Base-by-base conservation (phyloP, 1,140 invertebrate genomes). In the Sarcophaga peregrina region DNA sequence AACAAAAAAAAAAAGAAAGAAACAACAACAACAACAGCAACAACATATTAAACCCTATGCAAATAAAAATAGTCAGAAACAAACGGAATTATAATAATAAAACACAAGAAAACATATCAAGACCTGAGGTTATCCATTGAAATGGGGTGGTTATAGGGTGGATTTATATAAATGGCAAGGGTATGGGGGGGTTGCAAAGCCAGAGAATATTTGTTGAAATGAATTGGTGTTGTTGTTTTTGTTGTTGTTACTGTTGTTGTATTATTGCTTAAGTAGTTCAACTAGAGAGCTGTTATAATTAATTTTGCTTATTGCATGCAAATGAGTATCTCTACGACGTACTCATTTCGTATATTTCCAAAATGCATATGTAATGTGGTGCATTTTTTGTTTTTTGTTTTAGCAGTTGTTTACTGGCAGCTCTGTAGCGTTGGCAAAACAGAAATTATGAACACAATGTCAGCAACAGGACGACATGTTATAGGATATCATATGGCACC, bases 271-370 rank as follows among this genome's bases (percentile, higher is more conserved):
- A 78, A 78, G 75, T 78, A 78, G 75, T 78, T 78, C 75, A 78
- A 78, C 47, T 78, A 78, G 75, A 78, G 75, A 78, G 75, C 75
- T 78, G 75, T 78, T 78, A 78, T 78, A 78, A 78, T 78, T 78
- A 78, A 78, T 78, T 78, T 78, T 78, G 75, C 75, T 78, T 52
- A 78, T 78, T 78, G 75, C 75, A 78, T 78, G 75, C 47, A 78
- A 78, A 78, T 78, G 75, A 78, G 75, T 50, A 78, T 78, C 25
- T 78, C 4, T 37, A 2, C 25, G 25, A 2, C 25, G 25, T 37
- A 37, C 25, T 37, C 25, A 37, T 37, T 37, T 9, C n/a, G 9
- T 68, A 68, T 8, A 6, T 20, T 52, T 10, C 2, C 5, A 52
- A 7, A 13, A 52, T 52, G 50, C 8, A 10, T 52, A 52, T 52